A percentile compares a stretch with the other conserved stretches of the same genome.
Conservation (phyloP, 2,113 vertebrate genomes). For the Pygoscelis antarcticus region DNA sequence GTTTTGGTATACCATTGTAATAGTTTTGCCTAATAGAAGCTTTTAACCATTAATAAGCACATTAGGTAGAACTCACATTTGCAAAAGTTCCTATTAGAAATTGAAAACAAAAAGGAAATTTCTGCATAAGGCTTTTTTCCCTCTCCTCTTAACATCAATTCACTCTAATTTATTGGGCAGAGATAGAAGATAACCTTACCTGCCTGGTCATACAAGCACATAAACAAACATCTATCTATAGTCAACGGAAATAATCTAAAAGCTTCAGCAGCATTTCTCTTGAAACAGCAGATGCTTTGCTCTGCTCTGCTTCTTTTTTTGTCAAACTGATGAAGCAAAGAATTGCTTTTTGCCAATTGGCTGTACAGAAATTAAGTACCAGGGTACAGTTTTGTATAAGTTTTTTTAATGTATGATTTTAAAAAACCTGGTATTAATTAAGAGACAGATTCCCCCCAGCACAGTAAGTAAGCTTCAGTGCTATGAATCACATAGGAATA, state of each 20-base stretch:
- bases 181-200: not conserved
- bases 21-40: not conserved
- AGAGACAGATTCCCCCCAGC: not conserved
- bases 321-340: not conserved
- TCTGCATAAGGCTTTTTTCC: not conserved
- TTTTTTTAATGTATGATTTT: not conserved
- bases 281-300: not conserved
- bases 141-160: not conserved
- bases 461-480: not conserved
- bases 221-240: not conserved
- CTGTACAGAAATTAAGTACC: not conserved
- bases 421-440: not conserved
- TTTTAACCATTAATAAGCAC: not conserved
- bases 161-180: not conserved
- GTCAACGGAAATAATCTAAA: not conserved
- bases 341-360: not conserved
- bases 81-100: conserved; percentile 12
- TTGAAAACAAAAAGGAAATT: not conserved
- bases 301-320: not conserved
- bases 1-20: not conserved
- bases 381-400: not conserved
- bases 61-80: not conserved
- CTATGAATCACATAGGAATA: not conserved
- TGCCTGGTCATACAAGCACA: not conserved
- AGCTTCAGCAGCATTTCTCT: conserved; percentile 1